phyloP scores from a whole-genome alignment of 2,888 invertebrate species.

The Drosophila aldrichi region DNA sequence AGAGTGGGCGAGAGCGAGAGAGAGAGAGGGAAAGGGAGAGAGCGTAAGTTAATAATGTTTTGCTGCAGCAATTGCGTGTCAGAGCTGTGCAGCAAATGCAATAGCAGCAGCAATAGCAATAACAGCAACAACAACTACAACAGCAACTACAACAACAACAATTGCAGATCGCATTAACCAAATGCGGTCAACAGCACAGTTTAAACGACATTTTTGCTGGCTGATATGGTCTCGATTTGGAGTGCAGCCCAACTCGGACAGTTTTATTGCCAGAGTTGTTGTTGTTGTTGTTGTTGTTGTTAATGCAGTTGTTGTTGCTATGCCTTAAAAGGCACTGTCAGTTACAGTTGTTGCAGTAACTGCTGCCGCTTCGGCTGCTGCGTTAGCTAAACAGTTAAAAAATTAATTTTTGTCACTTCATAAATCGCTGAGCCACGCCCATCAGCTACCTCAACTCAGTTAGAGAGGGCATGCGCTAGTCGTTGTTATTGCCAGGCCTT shows the following conservation, averaged over 20 bases:
- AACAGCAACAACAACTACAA: conserved; percentile 13
- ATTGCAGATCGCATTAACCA: conserved; percentile 73
- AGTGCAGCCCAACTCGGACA: conserved; percentile 65
- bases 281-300: conserved; percentile 1
- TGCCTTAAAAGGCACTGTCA: conserved; percentile 71
- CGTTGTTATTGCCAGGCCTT: background rate
- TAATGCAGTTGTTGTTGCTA: conserved; percentile 31
- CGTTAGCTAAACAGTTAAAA: conserved; percentile 83
- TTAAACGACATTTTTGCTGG: conserved; percentile 77
- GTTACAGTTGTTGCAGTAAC: conserved; percentile 43
- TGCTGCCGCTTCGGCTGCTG: conserved; percentile 45
- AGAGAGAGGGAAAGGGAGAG: background rate
- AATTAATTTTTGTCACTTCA: conserved; percentile 85
- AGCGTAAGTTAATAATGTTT: conserved; percentile 58
- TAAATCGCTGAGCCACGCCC: conserved; percentile 66
- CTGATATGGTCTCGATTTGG: conserved; percentile 80
- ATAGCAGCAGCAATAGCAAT: conserved; percentile 14
- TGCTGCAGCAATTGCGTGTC: conserved; percentile 51
- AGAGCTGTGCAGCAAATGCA: conserved; percentile 32
- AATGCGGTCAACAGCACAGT: conserved; percentile 80
- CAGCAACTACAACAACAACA: conserved; percentile 22
- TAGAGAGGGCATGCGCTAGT: conserved; percentile 3
- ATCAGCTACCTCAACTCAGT: background rate
- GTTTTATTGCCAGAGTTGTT: conserved; percentile 76
- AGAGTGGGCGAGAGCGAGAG: background rate